Evolutionary conservation across 2,888 invertebrate species (phyloP).

Genomic region (Mimas tiliae): DNA sequence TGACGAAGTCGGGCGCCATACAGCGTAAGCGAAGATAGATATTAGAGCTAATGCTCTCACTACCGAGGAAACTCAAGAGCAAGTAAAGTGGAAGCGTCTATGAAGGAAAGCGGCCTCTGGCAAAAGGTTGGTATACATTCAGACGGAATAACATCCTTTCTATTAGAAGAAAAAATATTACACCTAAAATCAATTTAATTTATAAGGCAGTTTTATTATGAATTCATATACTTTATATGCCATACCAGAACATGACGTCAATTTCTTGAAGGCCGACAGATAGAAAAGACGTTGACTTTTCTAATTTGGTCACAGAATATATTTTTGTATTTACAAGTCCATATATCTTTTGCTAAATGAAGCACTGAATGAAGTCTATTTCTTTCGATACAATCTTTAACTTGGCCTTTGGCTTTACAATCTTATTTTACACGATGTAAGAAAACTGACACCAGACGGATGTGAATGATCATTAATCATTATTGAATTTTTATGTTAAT

Average conservation of each 20-base stretch:
- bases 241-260: not conserved
- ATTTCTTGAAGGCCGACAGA: not conserved
- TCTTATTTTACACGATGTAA: not conserved
- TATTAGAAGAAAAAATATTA: too few relatives aligned
- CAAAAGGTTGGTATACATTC: too few relatives aligned
- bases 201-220: too few relatives aligned
- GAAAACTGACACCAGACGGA: slow-evolving; percentile 11
- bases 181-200: too few relatives aligned
- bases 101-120: too few relatives aligned
- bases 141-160: too few relatives aligned
- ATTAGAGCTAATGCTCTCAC: too few relatives aligned
- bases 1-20: too few relatives aligned
- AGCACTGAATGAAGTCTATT: not conserved
- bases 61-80: too few relatives aligned
- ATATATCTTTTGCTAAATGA: slow-evolving; percentile 4
- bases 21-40: too few relatives aligned
- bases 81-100: too few relatives aligned
- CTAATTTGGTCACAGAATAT: not conserved
- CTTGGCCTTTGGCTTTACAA: slow-evolving; percentile 3
- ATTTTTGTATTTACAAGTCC: not conserved
- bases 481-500: slow-evolving; percentile 11
- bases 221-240: too few relatives aligned
- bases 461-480: slow-evolving; percentile 5
- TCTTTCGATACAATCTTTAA: not conserved
- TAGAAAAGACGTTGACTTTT: not conserved